Base-by-base conservation (phyloP, 2,888 invertebrate genomes). In the Agrilus mali region DNA sequence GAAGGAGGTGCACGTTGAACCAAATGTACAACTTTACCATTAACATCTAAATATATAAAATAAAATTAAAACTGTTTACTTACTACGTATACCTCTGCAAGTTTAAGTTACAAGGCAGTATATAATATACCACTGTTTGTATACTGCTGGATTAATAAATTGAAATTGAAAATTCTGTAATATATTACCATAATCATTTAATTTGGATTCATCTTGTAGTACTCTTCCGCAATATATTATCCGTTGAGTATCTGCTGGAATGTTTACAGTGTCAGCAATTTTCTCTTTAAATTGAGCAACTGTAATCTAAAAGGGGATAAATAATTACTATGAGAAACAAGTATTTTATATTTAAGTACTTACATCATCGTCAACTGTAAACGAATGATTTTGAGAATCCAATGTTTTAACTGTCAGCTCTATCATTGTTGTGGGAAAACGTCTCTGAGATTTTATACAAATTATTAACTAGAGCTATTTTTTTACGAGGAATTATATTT, bases 141-240 rank as follows among this genome's bases (percentile, higher is more conserved):
- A n/a, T n/a, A n/a, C n/a, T n/a, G n/a, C n/a, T n/a, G n/a, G n/a
- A n/a, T n/a, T n/a, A n/a, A n/a, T n/a, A n/a, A n/a, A n/a, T n/a
- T n/a, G n/a, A n/a, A n/a, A n/a, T n/a, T n/a, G n/a, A n/a, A n/a
- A n/a, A n/a, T n/a, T n/a, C n/a, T n/a, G n/a, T n/a, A n/a, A 7
- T 27, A 47, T 60, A 65, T 64, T 72, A 86, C 89, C 86, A 68
- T 86, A 90, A 61, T 93, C 89, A 49, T 78, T 76, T 20, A 96
- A 73, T 59, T 78, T 82, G 54, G 83, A 85, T 12, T 86, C 88
- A 71, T 96, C 89, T 59, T 86, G 84, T 40, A 96, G 70, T 20
- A 95, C 92, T 65, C 89, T 74, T n/a, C 96, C 96, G 63, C 89
- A 89, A 64, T 89, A 95, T 55, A 96, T 96, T 33, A 96, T 77